Evolutionary conservation across 2,888 invertebrate species (phyloP), one percentile per base, ranked within the genome.

Genomic region (Glomeris marginata): DNA sequence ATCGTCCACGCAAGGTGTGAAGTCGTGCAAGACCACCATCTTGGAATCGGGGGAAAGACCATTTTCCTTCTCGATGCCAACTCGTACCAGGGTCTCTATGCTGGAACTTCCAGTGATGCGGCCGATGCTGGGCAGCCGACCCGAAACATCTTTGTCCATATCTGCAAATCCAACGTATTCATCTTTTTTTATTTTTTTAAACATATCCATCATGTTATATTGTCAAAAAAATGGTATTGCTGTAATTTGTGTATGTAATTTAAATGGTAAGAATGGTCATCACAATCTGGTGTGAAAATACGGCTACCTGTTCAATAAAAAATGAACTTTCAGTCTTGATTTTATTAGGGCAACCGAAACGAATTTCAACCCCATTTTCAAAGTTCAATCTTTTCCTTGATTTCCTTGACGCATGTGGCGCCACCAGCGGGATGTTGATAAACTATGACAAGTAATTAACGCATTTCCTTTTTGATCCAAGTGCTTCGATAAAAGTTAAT

Each of bases 21-120:
- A 94, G 66, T 92, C 91, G 66, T 91, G 90, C 10, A 91, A 71
- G 36, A 91, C 90, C 53, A 91, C 84, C 88, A 91, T 90, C 72
- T 90, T 90, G 45, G 87, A 88, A 64, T 90, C 90, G 0, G 90
- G 88, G 55, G 88, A 86, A 6, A 88, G 71, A 45, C 87, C 87
- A 69, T 87, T 85, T 67, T 90, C 88, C 62, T 91, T 91, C 64
- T 90, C 90, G 53, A 91, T 83, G 15, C 91, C 91, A 22, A 88
- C 86, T 60, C 86, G 71, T 1, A 87, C 86, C 34, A 90, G 69
- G 1, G 87, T 88, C 66, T 90, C 88, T 55, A 94, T 88, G 63
- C 88, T 90, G 36, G 90, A 87, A 20, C 90, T 91, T 46, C 92
- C 92, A 1, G 92, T 92, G 58, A 94, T 91, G 35, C 92, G 76